Evolutionary conservation across 1,140 invertebrate species (phyloP).

Genomic region (Anoplophora glabripennis): DNA sequence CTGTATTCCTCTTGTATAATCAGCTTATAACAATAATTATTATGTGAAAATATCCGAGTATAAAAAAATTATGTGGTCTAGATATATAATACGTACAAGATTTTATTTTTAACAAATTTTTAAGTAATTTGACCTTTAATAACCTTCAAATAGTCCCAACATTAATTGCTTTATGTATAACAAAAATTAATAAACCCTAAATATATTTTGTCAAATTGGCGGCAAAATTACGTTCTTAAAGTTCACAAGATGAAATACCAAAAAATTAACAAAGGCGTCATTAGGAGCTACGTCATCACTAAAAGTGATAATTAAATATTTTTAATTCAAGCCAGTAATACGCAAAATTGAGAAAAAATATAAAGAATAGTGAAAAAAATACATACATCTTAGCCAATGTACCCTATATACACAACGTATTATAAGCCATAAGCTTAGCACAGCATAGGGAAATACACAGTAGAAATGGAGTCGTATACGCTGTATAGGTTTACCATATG

Average conservation of each 20-base stretch:
- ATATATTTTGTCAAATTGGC: slow-evolving; percentile 22
- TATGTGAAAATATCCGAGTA: too few relatives aligned
- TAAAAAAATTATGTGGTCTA: too few relatives aligned
- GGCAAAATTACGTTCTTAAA: slow-evolving; percentile 30
- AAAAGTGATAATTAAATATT: slow-evolving; percentile 30
- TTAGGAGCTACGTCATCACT: slow-evolving; percentile 43
- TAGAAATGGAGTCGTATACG: slow-evolving; percentile 48
- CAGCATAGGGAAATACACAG: slow-evolving; percentile 41
- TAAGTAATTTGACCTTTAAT: neutral
- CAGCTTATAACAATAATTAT: too few relatives aligned
- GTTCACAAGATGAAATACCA: slow-evolving; percentile 22
- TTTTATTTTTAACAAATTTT: too few relatives aligned
- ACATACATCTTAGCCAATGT: slow-evolving; percentile 8
- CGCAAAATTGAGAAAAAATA: slow-evolving; percentile 19
- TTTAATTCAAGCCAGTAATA: neutral
- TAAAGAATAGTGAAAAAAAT: slow-evolving; percentile 24
- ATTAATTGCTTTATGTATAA: neutral
- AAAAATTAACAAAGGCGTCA: slow-evolving; percentile 34
- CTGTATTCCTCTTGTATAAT: too few relatives aligned
- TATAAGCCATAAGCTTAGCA: slow-evolving; percentile 37
- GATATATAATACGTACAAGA: too few relatives aligned
- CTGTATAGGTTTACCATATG: slow-evolving; percentile 45
- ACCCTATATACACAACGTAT: slow-evolving; percentile 24
- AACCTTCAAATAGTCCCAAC: neutral
- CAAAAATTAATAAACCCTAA: too few relatives aligned